Evolutionary conservation across 2,888 invertebrate species (phyloP).

Genomic region (Antheraea yamamai): DNA sequence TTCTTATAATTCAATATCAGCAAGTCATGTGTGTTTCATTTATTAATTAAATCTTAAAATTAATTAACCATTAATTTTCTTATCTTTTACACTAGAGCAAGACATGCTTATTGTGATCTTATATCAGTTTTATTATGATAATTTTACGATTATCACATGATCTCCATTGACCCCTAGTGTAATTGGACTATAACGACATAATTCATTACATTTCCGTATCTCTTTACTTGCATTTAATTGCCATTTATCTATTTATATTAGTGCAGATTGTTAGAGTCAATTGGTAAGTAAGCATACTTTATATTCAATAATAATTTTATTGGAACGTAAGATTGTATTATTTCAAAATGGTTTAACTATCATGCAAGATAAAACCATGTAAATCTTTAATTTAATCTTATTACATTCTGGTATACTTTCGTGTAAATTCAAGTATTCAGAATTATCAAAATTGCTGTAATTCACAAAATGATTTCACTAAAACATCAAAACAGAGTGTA

Average conservation of each 20-base stretch:
- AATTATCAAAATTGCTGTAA: too few relatives aligned
- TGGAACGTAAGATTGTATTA: not conserved
- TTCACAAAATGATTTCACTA: too few relatives aligned
- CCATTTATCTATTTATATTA: constrained; percentile 19
- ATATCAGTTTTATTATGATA: constrained; percentile 30
- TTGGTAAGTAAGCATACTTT: constrained; percentile 32
- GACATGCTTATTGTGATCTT: constrained; percentile 23
- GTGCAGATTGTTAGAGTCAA: constrained; percentile 25
- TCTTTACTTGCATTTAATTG: constrained; percentile 20
- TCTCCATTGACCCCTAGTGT: constrained; percentile 30
- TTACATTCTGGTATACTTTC: not conserved
- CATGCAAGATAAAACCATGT: not conserved
- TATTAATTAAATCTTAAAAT: not conserved
- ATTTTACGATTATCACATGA: constrained; percentile 25
- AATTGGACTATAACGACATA: constrained; percentile 21
- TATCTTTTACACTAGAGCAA: not conserved
- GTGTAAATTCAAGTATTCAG: not conserved
- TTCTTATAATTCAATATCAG: not conserved
- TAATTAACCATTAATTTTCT: not conserved
- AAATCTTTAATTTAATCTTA: not conserved
- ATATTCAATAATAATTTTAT: constrained; percentile 2
- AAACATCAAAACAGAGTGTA: too few relatives aligned
- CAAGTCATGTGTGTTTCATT: not conserved
- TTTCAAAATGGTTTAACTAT: not conserved
- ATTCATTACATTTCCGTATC: constrained; percentile 22